phyloP scores from a whole-genome alignment of 2,113 vertebrate genomes.

The Rhineura floridana region DNA sequence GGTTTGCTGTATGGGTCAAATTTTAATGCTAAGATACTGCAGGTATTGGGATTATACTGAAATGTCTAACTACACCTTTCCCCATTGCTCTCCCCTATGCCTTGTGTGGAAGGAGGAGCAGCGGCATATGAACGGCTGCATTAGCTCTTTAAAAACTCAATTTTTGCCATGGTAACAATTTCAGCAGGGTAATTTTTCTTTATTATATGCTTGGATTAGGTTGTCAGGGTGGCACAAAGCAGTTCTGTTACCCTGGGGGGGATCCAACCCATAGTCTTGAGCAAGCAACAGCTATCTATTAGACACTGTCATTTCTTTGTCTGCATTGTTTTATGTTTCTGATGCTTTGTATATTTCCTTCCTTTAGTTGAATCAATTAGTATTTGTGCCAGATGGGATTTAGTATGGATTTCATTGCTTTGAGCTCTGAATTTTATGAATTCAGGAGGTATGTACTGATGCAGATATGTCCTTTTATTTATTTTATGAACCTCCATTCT shows the following conservation, averaged over 20 bases:
- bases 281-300: not conserved
- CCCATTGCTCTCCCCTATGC: not conserved
- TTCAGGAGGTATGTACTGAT: slow-evolving; percentile 34
- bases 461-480: slow-evolving; percentile 50
- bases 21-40: not conserved
- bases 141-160: not conserved
- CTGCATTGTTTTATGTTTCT: slow-evolving; percentile 53
- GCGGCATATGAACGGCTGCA: not conserved
- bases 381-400: slow-evolving; percentile 51
- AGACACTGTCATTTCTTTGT: slow-evolving; percentile 44
- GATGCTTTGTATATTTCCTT: slow-evolving; percentile 50
- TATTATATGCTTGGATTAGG: slow-evolving; percentile 4
- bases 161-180: slow-evolving; percentile 22
- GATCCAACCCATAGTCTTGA: not conserved
- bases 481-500: slow-evolving; percentile 42
- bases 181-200: not conserved
- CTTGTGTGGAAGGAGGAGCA: not conserved
- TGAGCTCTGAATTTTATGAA: slow-evolving; percentile 47
- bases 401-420: slow-evolving; percentile 60
- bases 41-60: not conserved
- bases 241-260: not conserved
- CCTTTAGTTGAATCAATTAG: slow-evolving; percentile 58
- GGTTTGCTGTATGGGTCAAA: not conserved
- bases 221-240: not conserved
- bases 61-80: not conserved